Conservation (phyloP, 1,140 invertebrate species). For the Drosophila tsacasi region DNA sequence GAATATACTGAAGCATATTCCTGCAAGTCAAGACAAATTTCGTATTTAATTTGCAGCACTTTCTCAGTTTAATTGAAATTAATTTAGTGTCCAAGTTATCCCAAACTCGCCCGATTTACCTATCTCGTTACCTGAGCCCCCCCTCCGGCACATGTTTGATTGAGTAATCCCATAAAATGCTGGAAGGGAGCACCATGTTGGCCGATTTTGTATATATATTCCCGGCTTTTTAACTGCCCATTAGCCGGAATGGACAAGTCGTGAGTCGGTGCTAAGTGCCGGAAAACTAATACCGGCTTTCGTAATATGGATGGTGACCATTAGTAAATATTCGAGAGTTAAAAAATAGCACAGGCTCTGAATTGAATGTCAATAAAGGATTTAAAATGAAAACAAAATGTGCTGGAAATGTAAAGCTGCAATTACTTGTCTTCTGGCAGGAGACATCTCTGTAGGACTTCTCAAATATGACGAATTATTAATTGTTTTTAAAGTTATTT, state of each 20-base stretch:
- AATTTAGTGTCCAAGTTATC: background rate
- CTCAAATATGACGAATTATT: constrained; percentile 12
- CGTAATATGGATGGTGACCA: constrained; percentile 49
- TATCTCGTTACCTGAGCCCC: constrained; percentile 22
- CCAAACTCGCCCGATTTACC: background rate
- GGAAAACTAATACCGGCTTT: constrained; percentile 61
- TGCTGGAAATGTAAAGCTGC: background rate
- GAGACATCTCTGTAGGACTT: background rate
- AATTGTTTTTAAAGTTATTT: no score
- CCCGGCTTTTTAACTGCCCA: constrained; percentile 56
- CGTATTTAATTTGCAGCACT: no score
- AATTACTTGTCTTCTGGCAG: background rate
- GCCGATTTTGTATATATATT: constrained; percentile 2
- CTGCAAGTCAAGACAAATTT: no score
- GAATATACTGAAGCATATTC: background rate
- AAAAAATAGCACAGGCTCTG: background rate
- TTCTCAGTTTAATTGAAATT: background rate
- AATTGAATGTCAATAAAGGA: background rate
- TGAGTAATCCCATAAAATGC: constrained; percentile 45
- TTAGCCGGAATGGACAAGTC: constrained; percentile 72
- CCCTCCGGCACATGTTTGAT: constrained; percentile 26
- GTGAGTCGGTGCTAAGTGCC: constrained; percentile 68
- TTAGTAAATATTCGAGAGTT: constrained; percentile 4
- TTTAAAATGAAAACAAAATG: background rate
- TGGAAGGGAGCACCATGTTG: constrained; percentile 10